Evolutionary conservation across 2,888 invertebrate species (phyloP).

Genomic region (Scotopteryx bipunctaria): DNA sequence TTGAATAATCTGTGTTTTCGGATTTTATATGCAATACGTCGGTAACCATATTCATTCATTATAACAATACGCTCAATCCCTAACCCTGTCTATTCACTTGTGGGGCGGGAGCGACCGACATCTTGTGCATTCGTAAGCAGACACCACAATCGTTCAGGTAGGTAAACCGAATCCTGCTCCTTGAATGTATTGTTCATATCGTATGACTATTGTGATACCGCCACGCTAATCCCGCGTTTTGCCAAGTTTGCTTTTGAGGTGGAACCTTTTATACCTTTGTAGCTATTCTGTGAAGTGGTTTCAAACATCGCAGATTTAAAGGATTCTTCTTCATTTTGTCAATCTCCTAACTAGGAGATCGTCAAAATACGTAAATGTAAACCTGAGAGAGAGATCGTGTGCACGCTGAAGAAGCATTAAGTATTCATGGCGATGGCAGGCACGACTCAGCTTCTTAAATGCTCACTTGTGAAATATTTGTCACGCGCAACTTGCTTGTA

Average conservation of each 20-base stretch:
- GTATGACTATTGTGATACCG: constrained; percentile 12
- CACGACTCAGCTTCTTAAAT: constrained; percentile 36
- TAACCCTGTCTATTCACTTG: constrained; percentile 64
- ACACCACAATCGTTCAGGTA: constrained; percentile 50
- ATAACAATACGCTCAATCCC: constrained; percentile 36
- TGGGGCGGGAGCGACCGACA: constrained; percentile 62
- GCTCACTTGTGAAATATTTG: constrained; percentile 40
- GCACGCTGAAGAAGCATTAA: constrained; percentile 40
- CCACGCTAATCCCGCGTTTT: not conserved
- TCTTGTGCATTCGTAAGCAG: constrained; percentile 74
- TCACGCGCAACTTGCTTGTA: constrained; percentile 31
- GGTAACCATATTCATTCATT: constrained; percentile 11
- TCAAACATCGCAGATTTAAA: no score
- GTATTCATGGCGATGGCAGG: constrained; percentile 46
- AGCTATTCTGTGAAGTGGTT: not conserved
- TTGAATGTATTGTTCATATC: constrained; percentile 10
- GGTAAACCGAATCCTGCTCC: constrained; percentile 24
- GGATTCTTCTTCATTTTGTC: no score
- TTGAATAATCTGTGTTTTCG: no score
- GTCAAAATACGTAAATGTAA: not conserved
- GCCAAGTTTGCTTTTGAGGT: not conserved
- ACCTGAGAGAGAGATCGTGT: constrained; percentile 31
- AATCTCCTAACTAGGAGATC: no score
- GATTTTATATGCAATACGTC: not conserved
- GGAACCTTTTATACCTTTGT: not conserved